Conservation (phyloP, 2,888 invertebrate genomes). For the Andrena bicolor region DNA sequence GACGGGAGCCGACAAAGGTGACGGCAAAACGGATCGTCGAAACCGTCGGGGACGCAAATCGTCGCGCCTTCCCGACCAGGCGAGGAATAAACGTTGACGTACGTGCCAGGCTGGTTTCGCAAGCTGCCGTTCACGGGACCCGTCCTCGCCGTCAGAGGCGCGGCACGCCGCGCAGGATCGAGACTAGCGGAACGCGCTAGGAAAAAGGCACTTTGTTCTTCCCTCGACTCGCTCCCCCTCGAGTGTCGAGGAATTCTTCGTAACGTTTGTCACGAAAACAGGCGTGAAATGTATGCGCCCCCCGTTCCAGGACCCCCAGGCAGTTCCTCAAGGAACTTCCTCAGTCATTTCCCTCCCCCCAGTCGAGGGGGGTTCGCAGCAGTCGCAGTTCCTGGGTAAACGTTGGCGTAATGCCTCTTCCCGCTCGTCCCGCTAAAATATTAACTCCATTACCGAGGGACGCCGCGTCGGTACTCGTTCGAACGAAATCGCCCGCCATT, state of each 20-base stretch:
- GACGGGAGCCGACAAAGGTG: conserved; percentile 36
- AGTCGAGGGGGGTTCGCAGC: conserved; percentile 11
- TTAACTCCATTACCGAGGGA: conserved; percentile 74
- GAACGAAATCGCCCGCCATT: conserved; percentile 72
- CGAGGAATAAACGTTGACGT: conserved; percentile 55
- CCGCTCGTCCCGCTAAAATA: conserved; percentile 65
- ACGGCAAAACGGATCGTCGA: conserved; percentile 61
- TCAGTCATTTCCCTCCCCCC: conserved; percentile 61
- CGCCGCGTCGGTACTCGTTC: conserved; percentile 63
- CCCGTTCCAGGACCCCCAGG: conserved; percentile 35
- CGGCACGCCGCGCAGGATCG: conserved; percentile 7
- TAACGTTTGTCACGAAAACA: conserved; percentile 79
- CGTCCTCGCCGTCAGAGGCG: neutral
- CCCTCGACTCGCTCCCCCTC: conserved; percentile 66
- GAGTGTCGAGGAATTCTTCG: conserved; percentile 71
- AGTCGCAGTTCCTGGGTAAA: conserved; percentile 14
- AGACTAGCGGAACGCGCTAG: conserved; percentile 16
- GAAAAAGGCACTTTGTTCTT: conserved; percentile 71
- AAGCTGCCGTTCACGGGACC: conserved; percentile 37
- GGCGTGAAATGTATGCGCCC: conserved; percentile 75
- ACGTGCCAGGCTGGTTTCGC: conserved; percentile 50
- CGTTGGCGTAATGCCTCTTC: conserved; percentile 32
- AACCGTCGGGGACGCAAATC: conserved; percentile 50
- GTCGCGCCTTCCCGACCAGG: conserved; percentile 7
- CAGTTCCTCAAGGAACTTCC: conserved; percentile 61